Evolutionary conservation across 2,888 invertebrate genomes (phyloP), one percentile per base, ranked within the genome.

Genomic region (Drosophila fungiperda): DNA sequence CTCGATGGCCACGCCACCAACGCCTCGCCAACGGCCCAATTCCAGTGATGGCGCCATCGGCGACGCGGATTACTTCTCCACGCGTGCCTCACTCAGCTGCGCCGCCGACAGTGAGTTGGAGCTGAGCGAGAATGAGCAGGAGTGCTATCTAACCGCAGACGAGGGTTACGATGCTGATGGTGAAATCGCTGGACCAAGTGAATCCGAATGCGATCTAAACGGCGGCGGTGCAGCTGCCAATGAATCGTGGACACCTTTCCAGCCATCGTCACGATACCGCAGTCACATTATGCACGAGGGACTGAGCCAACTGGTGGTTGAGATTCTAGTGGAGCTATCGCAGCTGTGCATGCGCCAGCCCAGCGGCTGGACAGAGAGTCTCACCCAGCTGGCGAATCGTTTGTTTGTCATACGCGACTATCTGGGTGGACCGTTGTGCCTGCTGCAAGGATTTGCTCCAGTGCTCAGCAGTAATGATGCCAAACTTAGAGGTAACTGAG

Each of bases 111-210:
- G 92, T 62, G 93, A 93, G 59, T 73, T 92, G 62, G 93, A 93
- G 73, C 76, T 91, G 7, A 93, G 93, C 64, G 93, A 93, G 67
- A 92, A 92, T 58, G 93, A 93, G 38, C 90, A 90, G 49, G 93
- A 92, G 48, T 91, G 84, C 62, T 93, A 92, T 67, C 55, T 91
- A 33, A 92, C 92, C 0, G 93, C 92, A 5, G 93, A 93, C 58
- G 93, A 93, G 75, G 93, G 93, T 2, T 93, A 93, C 57, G 93
- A 93, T 72, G 93, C 93, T 7, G 93, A 93, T 80, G 93, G 90
- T n/a, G 93, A 93, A 79, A 88, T 93, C 35, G 91, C 90, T 7
- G 92, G 92, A 49, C 67, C 91, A 1, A 91, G 92, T 33, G 93
- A 93, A 68, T 90, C 90, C 23, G 92, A 92, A 40, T 89, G 83